These are phyloP conservation scores for Pseudochirops corinnae DNA, from an alignment of 2,797 vertebrate genomes.

Conservation along the genomic window DNA sequence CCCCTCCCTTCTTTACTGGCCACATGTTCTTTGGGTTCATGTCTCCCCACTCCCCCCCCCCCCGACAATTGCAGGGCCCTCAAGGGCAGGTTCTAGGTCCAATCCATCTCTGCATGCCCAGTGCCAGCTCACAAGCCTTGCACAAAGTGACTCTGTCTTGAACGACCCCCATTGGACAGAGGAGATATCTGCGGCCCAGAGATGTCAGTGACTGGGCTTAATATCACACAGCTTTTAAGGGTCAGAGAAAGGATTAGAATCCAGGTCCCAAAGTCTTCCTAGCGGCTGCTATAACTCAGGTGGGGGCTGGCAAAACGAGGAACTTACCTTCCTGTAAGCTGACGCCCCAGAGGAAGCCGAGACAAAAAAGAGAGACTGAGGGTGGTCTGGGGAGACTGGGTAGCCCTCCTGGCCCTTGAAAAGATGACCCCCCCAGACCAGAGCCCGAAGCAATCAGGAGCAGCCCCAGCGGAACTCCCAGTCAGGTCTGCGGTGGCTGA, in stretches of 20 bases:
- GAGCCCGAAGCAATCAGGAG: accelerated
- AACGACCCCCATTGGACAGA: not conserved
- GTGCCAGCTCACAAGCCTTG: not conserved
- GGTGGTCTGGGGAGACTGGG: accelerated
- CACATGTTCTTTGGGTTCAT: too few species aligned
- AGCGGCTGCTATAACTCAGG: not conserved
- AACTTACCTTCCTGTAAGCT: not conserved
- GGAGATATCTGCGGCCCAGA: not conserved
- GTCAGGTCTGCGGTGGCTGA: not conserved
- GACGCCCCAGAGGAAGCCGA: not conserved
- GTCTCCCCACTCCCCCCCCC: not conserved
- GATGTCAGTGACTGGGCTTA: not conserved
- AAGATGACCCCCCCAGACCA: not conserved
- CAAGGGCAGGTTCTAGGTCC: not conserved
- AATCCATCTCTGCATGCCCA: not conserved
- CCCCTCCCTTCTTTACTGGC: not conserved
- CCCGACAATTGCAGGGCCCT: not conserved
- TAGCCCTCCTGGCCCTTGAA: not conserved
- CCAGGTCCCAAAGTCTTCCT: not conserved
- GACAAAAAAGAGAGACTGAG: not conserved
- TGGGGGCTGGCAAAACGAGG: not conserved
- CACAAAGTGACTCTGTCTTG: not conserved
- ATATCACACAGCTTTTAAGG: not conserved
- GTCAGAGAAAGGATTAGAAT: not conserved
- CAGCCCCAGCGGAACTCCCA: not conserved